Evolutionary conservation across 2,113 vertebrate genomes (phyloP).

Genomic region (Strix uralensis): DNA sequence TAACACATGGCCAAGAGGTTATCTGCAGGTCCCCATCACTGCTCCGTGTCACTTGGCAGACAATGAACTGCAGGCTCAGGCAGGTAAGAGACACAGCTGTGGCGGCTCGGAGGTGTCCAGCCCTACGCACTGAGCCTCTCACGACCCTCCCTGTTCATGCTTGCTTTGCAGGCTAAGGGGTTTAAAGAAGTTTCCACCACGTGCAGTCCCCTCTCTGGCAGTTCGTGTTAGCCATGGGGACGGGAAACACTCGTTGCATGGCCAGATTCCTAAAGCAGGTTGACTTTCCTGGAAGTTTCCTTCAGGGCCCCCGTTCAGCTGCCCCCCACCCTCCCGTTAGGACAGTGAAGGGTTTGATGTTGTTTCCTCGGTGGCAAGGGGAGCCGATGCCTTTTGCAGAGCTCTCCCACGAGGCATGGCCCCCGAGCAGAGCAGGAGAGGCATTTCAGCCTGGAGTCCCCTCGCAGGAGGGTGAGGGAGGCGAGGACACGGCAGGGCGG

Average conservation of each 20-base stretch:
- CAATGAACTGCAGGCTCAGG: background rate
- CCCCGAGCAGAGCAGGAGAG: background rate
- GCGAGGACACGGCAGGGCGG: background rate
- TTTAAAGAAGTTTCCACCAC: background rate
- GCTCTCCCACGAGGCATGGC: background rate
- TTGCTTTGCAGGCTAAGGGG: background rate
- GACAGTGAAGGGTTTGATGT: accelerated
- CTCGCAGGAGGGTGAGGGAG: background rate
- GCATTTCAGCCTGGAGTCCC: background rate
- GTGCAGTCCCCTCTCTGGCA: background rate
- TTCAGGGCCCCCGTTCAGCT: accelerated
- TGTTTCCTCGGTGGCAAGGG: accelerated
- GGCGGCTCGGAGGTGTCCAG: background rate
- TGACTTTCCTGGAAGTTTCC: background rate
- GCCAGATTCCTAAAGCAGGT: background rate
- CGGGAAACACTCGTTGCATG: accelerated
- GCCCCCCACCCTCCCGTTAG: background rate
- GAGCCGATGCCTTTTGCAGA: background rate
- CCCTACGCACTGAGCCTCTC: background rate
- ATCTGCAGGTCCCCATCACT: background rate
- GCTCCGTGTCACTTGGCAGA: background rate
- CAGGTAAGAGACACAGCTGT: background rate
- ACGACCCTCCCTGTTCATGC: accelerated
- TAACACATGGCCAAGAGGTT: background rate
- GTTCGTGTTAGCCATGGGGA: background rate